These are phyloP conservation scores for Eupithecia vulgata DNA, from an alignment of 2,888 invertebrate genomes.

Conservation along the genomic window DNA sequence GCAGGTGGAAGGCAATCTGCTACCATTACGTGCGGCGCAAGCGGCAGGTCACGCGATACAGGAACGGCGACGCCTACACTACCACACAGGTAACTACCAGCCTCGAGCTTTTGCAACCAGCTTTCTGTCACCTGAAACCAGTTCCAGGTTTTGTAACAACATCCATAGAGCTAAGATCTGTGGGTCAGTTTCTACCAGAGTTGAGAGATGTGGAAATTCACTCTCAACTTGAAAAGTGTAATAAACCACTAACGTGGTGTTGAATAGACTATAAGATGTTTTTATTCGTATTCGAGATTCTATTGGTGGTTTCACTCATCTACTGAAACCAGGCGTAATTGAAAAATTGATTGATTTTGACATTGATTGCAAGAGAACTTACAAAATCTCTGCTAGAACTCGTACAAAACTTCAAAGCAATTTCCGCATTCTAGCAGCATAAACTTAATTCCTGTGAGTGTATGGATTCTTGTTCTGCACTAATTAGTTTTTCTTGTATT, in stretches of 20 bases:
- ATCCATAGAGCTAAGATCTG: neutral
- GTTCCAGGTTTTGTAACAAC: too few relatives aligned
- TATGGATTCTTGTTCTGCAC: neutral
- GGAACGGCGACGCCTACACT: conserved; percentile 92
- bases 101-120: neutral
- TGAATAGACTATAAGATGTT: neutral
- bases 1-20: conserved; percentile 92
- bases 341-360: too few relatives aligned
- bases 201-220: neutral
- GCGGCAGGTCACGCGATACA: conserved; percentile 89
- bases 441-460: neutral
- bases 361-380: too few relatives aligned
- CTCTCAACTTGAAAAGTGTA: neutral
- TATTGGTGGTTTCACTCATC: neutral
- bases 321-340: neutral
- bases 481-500: neutral
- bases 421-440: too few relatives aligned
- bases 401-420: too few relatives aligned
- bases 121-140: neutral
- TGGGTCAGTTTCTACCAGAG: neutral
- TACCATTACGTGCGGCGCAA: conserved; percentile 92
- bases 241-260: neutral
- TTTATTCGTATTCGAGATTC: neutral
- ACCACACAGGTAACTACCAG: conserved; percentile 87
- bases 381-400: too few relatives aligned